Evolutionary conservation across 2,888 invertebrate genomes (phyloP), one percentile per base, ranked within the genome.

Genomic region (Athalia circularis): DNA sequence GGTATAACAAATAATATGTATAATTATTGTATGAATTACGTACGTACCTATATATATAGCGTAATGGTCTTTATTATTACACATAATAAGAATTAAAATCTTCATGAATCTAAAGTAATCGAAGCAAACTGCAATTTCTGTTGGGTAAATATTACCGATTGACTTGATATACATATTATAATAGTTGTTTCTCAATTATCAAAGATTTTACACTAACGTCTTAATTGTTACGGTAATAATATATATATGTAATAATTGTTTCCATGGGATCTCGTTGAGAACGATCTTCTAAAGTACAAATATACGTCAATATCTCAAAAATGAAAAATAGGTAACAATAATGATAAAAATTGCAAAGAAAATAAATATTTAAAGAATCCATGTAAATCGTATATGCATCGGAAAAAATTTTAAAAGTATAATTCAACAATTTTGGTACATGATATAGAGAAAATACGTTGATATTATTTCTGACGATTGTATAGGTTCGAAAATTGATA

Each of bases 101-200:
- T 79, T 80, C 81, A 81, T 79, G 79, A 80, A 80, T 78, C 81
- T 79, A 81, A 79, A 78, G 52, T 48, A 59, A 77, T 68, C 50
- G 70, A 68, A 77, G 68, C n/a, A 59, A 70, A 43, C 70, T 67
- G 77, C 11, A 11, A 11, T 57, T 77, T 77, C 79, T 75, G 76
- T 65, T 79, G 65, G 79, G 70, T 48, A 81, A 80, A 79, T 82
- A 82, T 82, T 82, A 83, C 78, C 78, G 78, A 80, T 77, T 84
- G 65, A 83, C 77, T 77, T 77, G 29, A 61, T 52, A 77, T 77
- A 59, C 43, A 54, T 6, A 54, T n/a, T 70, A 45, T 47, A 59
- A 82, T 83, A 85, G 84, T 85, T 85, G 84, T 86, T 86, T 86
- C 84, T 83, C 83, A 82, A 29, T 81, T 82, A 80, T 80, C 83